phyloP scores from a whole-genome alignment of 2,888 invertebrate species.

The Fragum whitleyi region DNA sequence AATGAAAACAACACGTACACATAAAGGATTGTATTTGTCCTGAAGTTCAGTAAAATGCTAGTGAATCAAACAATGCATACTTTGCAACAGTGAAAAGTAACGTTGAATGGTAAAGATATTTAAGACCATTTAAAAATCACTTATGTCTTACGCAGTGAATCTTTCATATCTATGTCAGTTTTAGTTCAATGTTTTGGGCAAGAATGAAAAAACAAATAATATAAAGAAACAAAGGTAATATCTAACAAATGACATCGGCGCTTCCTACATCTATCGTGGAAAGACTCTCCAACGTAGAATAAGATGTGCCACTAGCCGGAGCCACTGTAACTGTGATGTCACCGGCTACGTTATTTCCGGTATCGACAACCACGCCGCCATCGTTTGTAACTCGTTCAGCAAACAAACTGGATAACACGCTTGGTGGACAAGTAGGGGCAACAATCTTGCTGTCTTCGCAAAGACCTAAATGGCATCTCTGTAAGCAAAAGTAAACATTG shows the following conservation, averaged over 20 bases:
- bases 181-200: too few relatives aligned
- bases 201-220: too few relatives aligned
- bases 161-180: too few relatives aligned
- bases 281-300: constrained; percentile 16
- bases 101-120: too few relatives aligned
- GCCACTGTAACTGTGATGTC: constrained; percentile 10
- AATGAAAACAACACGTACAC: too few relatives aligned
- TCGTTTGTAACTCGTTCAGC: not conserved
- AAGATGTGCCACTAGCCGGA: constrained; percentile 14
- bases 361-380: constrained; percentile 2
- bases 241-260: constrained; percentile 23
- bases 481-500: not conserved
- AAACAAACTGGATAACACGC: not conserved
- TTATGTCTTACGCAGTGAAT: too few relatives aligned
- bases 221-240: too few relatives aligned
- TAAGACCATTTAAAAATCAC: too few relatives aligned
- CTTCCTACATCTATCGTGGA: not conserved
- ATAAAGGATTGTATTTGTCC: too few relatives aligned
- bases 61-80: too few relatives aligned
- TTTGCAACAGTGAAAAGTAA: too few relatives aligned
- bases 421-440: constrained; percentile 34
- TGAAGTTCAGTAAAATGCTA: too few relatives aligned
- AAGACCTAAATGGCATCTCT: constrained; percentile 27
- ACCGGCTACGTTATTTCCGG: constrained; percentile 11
- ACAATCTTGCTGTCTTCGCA: constrained; percentile 26